Conservation (phyloP, 2,113 vertebrate species). For the Corythornis madagascariensis region DNA sequence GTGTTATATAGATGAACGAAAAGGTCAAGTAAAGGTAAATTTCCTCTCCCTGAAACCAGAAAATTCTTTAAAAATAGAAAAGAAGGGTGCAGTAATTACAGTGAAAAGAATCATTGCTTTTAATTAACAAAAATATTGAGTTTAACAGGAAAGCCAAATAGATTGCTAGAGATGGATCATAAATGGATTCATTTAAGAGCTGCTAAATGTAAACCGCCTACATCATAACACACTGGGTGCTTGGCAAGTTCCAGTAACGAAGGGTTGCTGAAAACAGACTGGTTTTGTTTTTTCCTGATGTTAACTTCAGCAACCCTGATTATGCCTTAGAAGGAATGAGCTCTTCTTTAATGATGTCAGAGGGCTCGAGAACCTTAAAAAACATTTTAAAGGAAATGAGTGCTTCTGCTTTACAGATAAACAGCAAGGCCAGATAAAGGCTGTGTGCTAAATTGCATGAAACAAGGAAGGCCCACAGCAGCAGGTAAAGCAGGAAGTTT, state of each 20-base stretch:
- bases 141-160: neutral
- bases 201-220: neutral
- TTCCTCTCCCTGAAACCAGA: neutral
- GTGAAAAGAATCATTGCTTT: neutral
- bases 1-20: neutral
- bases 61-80: neutral
- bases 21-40: conserved; percentile 4
- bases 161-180: neutral
- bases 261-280: neutral
- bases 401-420: neutral
- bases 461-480: neutral
- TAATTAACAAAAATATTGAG: neutral
- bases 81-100: neutral
- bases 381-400: neutral
- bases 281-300: neutral
- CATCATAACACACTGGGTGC: neutral
- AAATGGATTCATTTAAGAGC: neutral
- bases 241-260: neutral
- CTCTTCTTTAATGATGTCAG: neutral
- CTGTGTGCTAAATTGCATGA: neutral
- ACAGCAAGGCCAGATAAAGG: neutral
- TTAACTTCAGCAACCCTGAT: neutral
- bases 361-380: neutral
- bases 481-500: neutral
- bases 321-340: neutral